Evolutionary conservation across 2,113 vertebrate genomes (phyloP), one percentile per base, ranked within the genome.

Genomic region (Onychostoma macrolepis): DNA sequence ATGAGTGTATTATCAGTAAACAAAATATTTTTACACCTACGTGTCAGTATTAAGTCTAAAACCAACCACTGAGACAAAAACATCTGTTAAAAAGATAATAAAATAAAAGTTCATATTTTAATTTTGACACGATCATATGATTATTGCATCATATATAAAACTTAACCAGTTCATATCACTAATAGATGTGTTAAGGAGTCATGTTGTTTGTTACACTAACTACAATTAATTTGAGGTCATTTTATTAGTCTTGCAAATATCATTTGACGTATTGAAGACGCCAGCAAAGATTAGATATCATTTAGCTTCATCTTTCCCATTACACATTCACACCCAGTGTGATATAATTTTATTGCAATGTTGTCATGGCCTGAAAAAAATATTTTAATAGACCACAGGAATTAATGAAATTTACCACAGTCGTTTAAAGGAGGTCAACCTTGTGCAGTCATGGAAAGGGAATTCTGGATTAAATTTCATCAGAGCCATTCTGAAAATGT

Each of bases 221-320:
- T 79, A n/a, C 13, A 15, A 41, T 45, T 3, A 0, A n/a, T 75
- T 2, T 36, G 1, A 45, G 7, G 28, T 15, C 0, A 28, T 28
- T 76, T 45, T 76, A 76, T 48, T 76, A 8, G 5, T 75, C 41
- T 76, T 76, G 41, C 45, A 76, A 76, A 28, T 45, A 28, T 75
- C 24, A 75, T 76, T 28, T 9, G 41, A 45, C 41, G 48, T 26
- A 75, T 28, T 76, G n/a, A 48, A 76, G n/a, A 48, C 41, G 24
- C 24, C 6, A 17, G 74, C 6, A 17, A 7, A 75, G 72, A 76
- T 76, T 74, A 74, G 36, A 74, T 41, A 11, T 6, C 19, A 41
- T 76, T 76, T 3, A 28, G 2, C 6, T 0, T 45, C 5, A 26
- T 45, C 24, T 45, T 26, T 76, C 41, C n/a, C 24, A 0, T 75